These are phyloP conservation scores for Anthonomus grandis DNA, from an alignment of 1,140 invertebrate species.

Conservation along the genomic window DNA sequence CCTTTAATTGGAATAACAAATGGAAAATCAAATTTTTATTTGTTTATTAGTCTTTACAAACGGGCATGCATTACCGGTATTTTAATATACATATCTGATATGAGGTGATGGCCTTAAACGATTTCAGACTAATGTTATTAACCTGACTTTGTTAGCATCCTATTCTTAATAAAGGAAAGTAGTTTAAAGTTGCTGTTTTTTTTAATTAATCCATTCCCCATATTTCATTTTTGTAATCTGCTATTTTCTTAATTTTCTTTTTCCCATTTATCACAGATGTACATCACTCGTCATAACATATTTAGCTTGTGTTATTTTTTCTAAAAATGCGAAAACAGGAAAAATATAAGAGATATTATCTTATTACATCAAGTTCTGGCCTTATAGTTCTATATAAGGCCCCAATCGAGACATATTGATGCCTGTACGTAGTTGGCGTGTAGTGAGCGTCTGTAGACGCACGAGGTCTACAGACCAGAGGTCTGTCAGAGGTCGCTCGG, in stretches of 20 bases:
- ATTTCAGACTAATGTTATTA: too few species aligned
- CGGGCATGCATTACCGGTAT: too few species aligned
- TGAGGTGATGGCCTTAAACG: too few species aligned
- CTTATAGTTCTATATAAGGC: not conserved
- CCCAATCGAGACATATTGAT: constrained; percentile 12
- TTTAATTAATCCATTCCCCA: too few species aligned
- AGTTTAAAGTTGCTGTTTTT: too few species aligned
- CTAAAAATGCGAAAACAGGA: not conserved
- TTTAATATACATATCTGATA: too few species aligned
- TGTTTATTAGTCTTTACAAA: too few species aligned
- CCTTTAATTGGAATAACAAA: too few species aligned
- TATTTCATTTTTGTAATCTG: too few species aligned
- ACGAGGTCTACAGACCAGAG: constrained; percentile 7
- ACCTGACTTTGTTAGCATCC: too few species aligned
- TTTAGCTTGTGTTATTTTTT: not conserved
- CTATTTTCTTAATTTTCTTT: not conserved
- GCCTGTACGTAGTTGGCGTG: constrained; percentile 10
- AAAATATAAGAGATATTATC: not conserved
- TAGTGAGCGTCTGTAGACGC: constrained; percentile 15
- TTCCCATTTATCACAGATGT: not conserved
- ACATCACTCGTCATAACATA: not conserved
- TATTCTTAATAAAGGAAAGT: too few species aligned
- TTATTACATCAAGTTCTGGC: not conserved
- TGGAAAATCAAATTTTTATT: too few species aligned
- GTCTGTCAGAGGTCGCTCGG: constrained; percentile 10